Percentiles rank a stretch among this genome's conserved stretches.
Evolutionary conservation across 2,113 vertebrate genomes (phyloP).

Genomic region (Callochromis pleurospilus): DNA sequence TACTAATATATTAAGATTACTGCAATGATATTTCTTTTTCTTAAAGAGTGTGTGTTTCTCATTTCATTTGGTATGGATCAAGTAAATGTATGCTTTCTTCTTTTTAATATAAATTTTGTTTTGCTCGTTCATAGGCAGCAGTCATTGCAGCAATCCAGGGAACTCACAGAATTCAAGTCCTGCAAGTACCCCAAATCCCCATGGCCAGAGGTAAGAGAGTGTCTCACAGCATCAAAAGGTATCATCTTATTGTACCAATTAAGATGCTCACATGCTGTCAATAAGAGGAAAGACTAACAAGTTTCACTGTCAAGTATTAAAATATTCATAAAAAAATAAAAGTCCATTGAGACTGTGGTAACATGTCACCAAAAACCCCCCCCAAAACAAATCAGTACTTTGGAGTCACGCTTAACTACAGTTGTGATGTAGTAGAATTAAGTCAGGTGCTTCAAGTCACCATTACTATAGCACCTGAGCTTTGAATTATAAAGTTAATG

Average conservation of each 20-base stretch:
- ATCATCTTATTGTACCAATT: not conserved
- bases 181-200: constrained; percentile 50
- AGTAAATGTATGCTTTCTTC: not conserved
- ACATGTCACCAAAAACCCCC: accelerated
- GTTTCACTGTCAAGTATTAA: not conserved
- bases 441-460: not conserved
- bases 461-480: not conserved
- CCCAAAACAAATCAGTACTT: not conserved
- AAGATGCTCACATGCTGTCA: not conserved
- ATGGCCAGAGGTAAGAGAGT: constrained; percentile 60
- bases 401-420: not conserved
- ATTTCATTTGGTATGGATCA: not conserved
- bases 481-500: not conserved
- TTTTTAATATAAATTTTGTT: not conserved
- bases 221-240: not conserved
- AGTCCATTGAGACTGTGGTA: not conserved
- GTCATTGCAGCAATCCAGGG: constrained; percentile 69
- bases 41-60: not conserved
- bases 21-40: not conserved
- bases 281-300: not conserved
- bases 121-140: constrained; percentile 77
- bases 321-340: not conserved
- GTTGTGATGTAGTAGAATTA: not conserved
- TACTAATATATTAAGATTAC: not conserved
- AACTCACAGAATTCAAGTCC: constrained; percentile 68